Evolutionary conservation across 1,140 invertebrate genomes (phyloP).

Genomic region (Drosophila pallidifrons): DNA sequence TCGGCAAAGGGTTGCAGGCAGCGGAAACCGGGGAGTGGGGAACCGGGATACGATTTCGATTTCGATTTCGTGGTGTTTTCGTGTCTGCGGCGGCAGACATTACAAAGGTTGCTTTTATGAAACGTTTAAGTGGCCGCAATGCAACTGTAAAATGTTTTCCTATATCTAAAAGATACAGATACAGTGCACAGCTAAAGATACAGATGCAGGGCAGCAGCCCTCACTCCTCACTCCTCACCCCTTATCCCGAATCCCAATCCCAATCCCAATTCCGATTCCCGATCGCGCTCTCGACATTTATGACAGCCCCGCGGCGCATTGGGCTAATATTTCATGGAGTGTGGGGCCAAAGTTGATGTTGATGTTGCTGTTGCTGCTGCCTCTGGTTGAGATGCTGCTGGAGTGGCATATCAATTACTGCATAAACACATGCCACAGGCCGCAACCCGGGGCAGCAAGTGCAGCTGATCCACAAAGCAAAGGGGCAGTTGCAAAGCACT

Average conservation of each 20-base stretch:
- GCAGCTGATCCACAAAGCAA: slow-evolving; percentile 73
- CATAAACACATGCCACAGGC: slow-evolving; percentile 73
- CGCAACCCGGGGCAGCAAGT: slow-evolving; percentile 57
- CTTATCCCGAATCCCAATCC: no score
- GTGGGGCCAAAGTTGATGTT: slow-evolving; percentile 48
- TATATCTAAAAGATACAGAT: slow-evolving; percentile 56
- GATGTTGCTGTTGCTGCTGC: slow-evolving; percentile 9
- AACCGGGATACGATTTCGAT: not conserved
- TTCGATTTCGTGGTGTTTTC: slow-evolving; percentile 11
- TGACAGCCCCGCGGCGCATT: slow-evolving; percentile 65
- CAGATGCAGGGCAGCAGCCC: slow-evolving; percentile 38
- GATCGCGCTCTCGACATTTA: slow-evolving; percentile 53
- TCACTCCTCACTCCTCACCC: no score
- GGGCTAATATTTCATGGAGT: slow-evolving; percentile 80
- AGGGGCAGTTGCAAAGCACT: slow-evolving; percentile 33
- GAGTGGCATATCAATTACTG: slow-evolving; percentile 81
- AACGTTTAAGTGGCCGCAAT: slow-evolving; percentile 78
- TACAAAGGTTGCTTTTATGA: slow-evolving; percentile 83
- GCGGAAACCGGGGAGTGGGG: not conserved
- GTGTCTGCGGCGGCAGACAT: slow-evolving; percentile 57
- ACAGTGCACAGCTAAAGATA: slow-evolving; percentile 17
- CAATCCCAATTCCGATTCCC: no score
- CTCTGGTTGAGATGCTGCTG: slow-evolving; percentile 1
- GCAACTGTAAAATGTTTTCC: slow-evolving; percentile 81
- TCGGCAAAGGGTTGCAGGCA: slow-evolving; percentile 35